These are phyloP conservation scores for Orius insidiosus DNA, from an alignment of 1,140 invertebrate species.

Conservation along the genomic window DNA sequence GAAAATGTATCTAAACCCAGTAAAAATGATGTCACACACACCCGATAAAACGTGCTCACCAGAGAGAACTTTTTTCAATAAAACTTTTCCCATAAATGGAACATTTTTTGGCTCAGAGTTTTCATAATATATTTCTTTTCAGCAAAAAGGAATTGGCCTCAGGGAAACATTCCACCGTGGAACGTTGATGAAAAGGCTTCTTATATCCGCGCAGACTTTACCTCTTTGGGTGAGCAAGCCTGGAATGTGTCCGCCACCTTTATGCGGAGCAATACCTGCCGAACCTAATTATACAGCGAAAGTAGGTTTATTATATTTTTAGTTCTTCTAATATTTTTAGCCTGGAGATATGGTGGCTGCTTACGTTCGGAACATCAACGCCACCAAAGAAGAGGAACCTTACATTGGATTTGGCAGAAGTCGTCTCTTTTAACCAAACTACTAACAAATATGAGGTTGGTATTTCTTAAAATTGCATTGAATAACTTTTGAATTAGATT, in stretches of 20 bases:
- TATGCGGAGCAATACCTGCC: conserved; percentile 85
- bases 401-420: conserved; percentile 97
- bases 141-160: conserved; percentile 62
- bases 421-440: conserved; percentile 64
- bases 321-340: conserved; percentile 22
- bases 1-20: no score
- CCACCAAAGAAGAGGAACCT: conserved; percentile 45
- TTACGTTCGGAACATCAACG: conserved; percentile 42
- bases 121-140: no score
- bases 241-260: conserved; percentile 67
- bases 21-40: no score
- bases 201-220: conserved; percentile 76
- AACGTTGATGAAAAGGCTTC: conserved; percentile 87
- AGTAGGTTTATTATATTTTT: conserved; percentile 24
- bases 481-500: conserved; percentile 6
- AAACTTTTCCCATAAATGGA: no score
- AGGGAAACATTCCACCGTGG: conserved; percentile 84
- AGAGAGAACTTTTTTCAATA: no score
- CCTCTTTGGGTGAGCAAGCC: conserved; percentile 80
- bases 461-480: not conserved
- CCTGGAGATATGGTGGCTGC: conserved; percentile 90
- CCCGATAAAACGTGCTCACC: no score
- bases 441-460: conserved; percentile 88
- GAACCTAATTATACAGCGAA: conserved; percentile 77
- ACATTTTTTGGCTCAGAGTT: no score